Evolutionary conservation across 2,113 vertebrate species (phyloP), one percentile per base, ranked within the genome.

Genomic region (Stigmatopora argus): DNA sequence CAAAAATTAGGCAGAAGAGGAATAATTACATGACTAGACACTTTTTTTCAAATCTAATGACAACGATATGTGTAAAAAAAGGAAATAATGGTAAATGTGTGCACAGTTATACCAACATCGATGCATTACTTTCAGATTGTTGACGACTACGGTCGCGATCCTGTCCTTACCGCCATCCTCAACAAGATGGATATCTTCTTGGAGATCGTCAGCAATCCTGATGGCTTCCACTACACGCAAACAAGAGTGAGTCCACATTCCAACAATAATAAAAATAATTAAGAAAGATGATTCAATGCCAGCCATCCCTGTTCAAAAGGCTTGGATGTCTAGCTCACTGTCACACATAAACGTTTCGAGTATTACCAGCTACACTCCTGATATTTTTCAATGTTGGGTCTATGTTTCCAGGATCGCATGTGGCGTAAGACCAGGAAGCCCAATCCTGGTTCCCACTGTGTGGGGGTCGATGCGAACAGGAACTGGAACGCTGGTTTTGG

Each of bases 371-470:
- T 34, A 13, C 9, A 18, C 23, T 56, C 12, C 23, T 2, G 21
- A 49, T 46, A 5, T 48, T 14, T 31, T 34, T 35, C 18, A 8
- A 31, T 11, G 26, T 19, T 5, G 41, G 1, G 0, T 64, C 11
- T 52, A 55, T 71, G 14, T 45, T 61, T 73, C 67, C 69, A 97
- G 96, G 91, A 95, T 81, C 93, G 93, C 14, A 79, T 96, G 91
- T 98, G 96, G 94, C 89, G 94, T 67, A 98, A 98, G 83, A 98
- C 94, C 19, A 92, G 93, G 76, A 94, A 93, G 62, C 73, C 78
- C 74, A 90, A 90, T 23, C 23, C 83, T 0, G 90, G 92, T 9
- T 87, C 85, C 1, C 52, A 0, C 49, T 96, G 94, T 17, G 13
- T 89, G 0, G 95, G 95, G 0, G 93, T 96, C 13, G 96, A 98